Conservation (phyloP, 2,797 vertebrate genomes). For the Neosilurus hyrtlii region DNA sequence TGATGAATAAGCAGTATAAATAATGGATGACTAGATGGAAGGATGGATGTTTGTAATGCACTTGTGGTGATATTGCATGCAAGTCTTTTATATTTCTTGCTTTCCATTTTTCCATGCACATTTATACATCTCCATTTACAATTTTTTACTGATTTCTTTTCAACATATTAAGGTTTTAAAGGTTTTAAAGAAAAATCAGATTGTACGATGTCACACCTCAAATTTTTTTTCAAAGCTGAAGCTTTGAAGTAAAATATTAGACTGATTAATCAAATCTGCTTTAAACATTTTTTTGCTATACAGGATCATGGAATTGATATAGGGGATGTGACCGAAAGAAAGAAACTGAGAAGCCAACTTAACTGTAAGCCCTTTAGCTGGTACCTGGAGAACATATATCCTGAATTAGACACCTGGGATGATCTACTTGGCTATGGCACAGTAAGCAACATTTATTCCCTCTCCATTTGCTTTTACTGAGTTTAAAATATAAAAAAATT, state of each 20-base stretch:
- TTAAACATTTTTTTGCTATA: conserved; percentile 17
- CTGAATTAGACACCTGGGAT: conserved; percentile 57
- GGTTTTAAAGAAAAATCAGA: not conserved
- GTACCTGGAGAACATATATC: conserved; percentile 79
- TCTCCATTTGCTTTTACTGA: not conserved
- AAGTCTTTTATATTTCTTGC: not conserved
- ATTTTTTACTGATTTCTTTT: not conserved
- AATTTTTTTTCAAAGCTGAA: not conserved
- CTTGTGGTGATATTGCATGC: not conserved
- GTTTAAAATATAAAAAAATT: not conserved
- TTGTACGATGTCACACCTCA: not conserved
- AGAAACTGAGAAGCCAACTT: conserved; percentile 70
- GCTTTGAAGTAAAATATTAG: not conserved
- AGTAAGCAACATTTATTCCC: conserved; percentile 56
- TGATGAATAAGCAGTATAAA: no score
- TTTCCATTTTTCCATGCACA: not conserved
- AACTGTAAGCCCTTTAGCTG: conserved; percentile 79
- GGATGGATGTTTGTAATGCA: not conserved
- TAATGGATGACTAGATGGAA: no score
- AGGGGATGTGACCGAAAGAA: conserved; percentile 77
- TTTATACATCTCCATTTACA: not conserved
- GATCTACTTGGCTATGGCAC: conserved; percentile 65
- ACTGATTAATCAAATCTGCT: not conserved
- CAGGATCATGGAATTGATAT: conserved; percentile 76
- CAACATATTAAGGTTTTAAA: not conserved